phyloP scores from a whole-genome alignment of 37 sponge, comb jelly and placozoan genomes.

The Lycopodina hypogea region DNA sequence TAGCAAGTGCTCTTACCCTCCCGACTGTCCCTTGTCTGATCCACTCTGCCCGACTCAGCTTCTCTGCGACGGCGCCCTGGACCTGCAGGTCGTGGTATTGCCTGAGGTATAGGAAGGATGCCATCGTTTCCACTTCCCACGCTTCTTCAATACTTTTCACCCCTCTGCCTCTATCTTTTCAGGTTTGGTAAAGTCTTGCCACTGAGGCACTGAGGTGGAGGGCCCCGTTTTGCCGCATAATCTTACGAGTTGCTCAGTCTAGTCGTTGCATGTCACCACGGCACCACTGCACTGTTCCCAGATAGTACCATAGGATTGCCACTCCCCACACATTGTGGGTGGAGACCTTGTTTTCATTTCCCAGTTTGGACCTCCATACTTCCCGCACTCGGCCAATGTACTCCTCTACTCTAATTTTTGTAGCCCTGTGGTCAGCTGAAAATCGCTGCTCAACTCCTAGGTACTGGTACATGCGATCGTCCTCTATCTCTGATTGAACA shows the following conservation, averaged over 20 bases:
- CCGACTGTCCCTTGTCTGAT: neutral
- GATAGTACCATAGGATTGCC: neutral
- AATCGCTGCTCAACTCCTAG: constrained; percentile 29
- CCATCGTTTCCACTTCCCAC: neutral
- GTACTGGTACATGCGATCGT: constrained; percentile 22
- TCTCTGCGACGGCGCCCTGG: neutral
- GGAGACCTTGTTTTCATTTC: neutral
- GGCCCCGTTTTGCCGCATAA: neutral
- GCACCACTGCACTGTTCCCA: neutral
- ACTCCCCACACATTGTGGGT: neutral
- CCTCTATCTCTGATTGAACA: neutral
- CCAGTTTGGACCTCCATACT: neutral
- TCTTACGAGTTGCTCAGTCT: neutral
- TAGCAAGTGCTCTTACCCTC: neutral
- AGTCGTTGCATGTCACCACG: neutral
- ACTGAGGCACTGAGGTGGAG: neutral
- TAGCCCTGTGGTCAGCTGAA: neutral
- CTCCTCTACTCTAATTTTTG: neutral
- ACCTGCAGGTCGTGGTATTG: neutral
- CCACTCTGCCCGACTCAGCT: neutral
- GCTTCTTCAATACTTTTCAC: neutral
- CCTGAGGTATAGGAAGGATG: neutral
- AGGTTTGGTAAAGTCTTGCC: neutral
- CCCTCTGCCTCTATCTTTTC: constrained; percentile 1
- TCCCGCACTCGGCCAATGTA: neutral